Evolutionary conservation across 2,797 vertebrate genomes (phyloP).

Genomic region (Megalops cyprinoides): DNA sequence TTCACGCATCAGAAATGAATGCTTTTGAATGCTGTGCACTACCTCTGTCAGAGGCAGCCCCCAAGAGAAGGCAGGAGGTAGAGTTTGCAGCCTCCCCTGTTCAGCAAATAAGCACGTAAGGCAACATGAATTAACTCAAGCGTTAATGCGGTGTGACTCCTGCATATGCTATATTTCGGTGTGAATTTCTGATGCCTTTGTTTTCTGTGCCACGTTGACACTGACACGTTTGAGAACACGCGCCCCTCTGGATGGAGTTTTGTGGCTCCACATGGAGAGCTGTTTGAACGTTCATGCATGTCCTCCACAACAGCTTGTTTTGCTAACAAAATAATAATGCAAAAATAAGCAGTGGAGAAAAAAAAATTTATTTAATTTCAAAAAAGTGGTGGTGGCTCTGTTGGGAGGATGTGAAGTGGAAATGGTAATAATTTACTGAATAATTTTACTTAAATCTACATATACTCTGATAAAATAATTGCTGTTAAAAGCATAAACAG

Average conservation of each 20-base stretch:
- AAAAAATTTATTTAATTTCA: neutral
- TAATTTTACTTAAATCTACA: too few relatives aligned
- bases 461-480: neutral
- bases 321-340: neutral
- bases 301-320: neutral
- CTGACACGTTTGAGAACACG: neutral
- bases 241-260: conserved; percentile 28
- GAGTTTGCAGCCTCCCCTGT: conserved; percentile 53
- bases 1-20: neutral
- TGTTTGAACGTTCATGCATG: neutral
- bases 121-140: conserved; percentile 68
- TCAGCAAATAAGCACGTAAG: conserved; percentile 64
- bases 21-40: neutral
- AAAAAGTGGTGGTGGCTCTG: neutral
- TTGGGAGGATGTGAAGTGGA: neutral
- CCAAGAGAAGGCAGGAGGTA: conserved; percentile 7
- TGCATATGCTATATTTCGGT: conserved; percentile 41
- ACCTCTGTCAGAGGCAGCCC: conserved; percentile 1
- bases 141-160: conserved; percentile 72
- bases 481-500: neutral
- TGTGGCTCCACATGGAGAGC: neutral
- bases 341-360: neutral
- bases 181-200: conserved; percentile 55
- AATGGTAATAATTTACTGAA: neutral
- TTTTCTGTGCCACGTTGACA: conserved; percentile 52